Base-by-base conservation (phyloP, 1,140 invertebrate genomes). In the Caenorhabditis latens region DNA sequence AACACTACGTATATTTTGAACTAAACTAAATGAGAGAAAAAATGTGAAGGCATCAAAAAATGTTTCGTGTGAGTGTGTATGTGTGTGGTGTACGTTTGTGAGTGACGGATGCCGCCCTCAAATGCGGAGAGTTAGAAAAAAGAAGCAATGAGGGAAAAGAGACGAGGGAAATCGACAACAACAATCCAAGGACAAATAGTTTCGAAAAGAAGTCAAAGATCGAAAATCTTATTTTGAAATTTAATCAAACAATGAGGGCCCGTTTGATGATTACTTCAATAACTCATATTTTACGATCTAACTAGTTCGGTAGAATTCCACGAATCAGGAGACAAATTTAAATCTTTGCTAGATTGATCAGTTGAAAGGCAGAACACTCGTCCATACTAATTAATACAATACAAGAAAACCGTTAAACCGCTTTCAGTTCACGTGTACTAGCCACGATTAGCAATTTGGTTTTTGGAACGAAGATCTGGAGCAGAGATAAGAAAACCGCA, bases 121-220 rank as follows among this genome's bases (percentile, higher is more conserved):
- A 79, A 83, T 88, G 58, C 32, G 14, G 53, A 46, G 65, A 48
- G 55, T 58, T 19, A 11, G n/a, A 43, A 13, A 24, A n/a, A 16
- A 19, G 16, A 14, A 57, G n/a, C n/a, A n/a, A 90, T 90, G 61
- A 82, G 9, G 24, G 75, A 24, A 32, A 24, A 71, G 46, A 71
- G 42, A 19, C 32, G 63, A 65, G 9, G n/a, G 21, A 19, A 19
- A 11, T 9, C 16, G 19, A 85, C 83, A 85, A 65, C 50, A 57
- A 75, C 67, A 85, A 42, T 16, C 43, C 46, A 53, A 50, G 57
- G 46, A 21, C 61, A 65, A 24, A 46, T 24, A 67, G 82, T 57
- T 83, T 58, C 53, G 48, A 83, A 40, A 58, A 21, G 46, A 40
- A 58, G 32, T 83, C 40, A 58, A 63, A 57, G 58, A 58, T 53